phyloP scores from a whole-genome alignment of 2,113 vertebrate genomes.

The Sprattus sprattus region DNA sequence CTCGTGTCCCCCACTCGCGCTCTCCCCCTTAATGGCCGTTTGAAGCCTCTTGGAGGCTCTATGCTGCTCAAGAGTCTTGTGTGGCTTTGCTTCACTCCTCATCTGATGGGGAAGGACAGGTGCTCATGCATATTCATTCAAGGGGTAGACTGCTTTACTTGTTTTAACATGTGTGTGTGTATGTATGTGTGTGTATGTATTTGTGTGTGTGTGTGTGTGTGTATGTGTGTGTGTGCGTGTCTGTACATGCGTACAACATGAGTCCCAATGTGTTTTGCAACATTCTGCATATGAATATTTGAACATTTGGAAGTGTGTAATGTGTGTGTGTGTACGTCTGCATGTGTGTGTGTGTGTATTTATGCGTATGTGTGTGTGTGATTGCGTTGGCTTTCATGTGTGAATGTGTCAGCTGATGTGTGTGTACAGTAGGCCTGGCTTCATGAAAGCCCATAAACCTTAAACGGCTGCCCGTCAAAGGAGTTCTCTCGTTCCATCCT shows the following conservation, averaged over 20 bases:
- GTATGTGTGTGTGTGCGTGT: not conserved
- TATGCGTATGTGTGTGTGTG: not conserved
- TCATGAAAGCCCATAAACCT: not conserved
- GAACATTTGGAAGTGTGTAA: not conserved
- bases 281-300: not conserved
- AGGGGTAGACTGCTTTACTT: conserved; percentile 49
- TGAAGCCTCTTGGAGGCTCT: not conserved
- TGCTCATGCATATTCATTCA: conserved; percentile 64
- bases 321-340: not conserved
- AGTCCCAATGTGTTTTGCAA: not conserved
- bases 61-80: not conserved
- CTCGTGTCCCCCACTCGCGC: not conserved
- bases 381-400: not conserved
- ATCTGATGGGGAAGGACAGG: conserved; percentile 54
- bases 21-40: not conserved
- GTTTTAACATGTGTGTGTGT: conserved; percentile 29
- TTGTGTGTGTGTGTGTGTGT: not conserved
- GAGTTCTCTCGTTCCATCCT: not conserved
- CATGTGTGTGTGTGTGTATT: not conserved
- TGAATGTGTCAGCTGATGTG: not conserved
- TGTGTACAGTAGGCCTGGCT: not conserved
- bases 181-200: not conserved
- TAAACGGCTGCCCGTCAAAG: not conserved
- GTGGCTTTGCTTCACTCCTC: conserved; percentile 36
- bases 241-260: conserved; percentile 2